These are phyloP conservation scores for Thunnus thynnus DNA, from an alignment of 2,113 vertebrate genomes.

Conservation along the genomic window DNA sequence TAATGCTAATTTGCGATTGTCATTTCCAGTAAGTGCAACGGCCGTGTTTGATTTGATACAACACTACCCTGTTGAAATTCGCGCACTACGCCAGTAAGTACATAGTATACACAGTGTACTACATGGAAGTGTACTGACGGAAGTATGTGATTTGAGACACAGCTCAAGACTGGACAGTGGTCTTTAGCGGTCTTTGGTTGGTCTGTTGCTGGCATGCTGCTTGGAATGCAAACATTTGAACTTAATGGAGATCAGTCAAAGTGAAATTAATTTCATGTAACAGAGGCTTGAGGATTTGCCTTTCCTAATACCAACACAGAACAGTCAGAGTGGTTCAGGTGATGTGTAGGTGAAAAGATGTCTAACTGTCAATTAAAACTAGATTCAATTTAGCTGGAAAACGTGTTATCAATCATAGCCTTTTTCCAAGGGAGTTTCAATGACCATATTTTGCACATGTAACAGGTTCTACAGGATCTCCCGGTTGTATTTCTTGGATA, in stretches of 20 bases:
- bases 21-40: too few species aligned
- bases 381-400: not conserved
- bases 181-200: not conserved
- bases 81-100: too few species aligned
- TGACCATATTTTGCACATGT: not conserved
- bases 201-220: not conserved
- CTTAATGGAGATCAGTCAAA: not conserved
- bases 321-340: too few species aligned
- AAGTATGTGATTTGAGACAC: too few species aligned
- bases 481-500: not conserved
- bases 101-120: too few species aligned
- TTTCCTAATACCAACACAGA: not conserved
- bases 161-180: not conserved
- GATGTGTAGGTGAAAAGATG: not conserved
- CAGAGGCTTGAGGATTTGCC: not conserved
- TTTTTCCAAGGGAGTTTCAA: not conserved
- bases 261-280: not conserved
- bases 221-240: not conserved
- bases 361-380: not conserved
- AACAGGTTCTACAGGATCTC: not conserved
- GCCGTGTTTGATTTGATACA: too few species aligned
- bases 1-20: too few species aligned
- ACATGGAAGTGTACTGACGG: too few species aligned
- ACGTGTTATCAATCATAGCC: not conserved
- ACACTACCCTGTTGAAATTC: too few species aligned